Evolutionary conservation across 2,888 invertebrate species (phyloP).

Genomic region (Leucoptera coffeella): DNA sequence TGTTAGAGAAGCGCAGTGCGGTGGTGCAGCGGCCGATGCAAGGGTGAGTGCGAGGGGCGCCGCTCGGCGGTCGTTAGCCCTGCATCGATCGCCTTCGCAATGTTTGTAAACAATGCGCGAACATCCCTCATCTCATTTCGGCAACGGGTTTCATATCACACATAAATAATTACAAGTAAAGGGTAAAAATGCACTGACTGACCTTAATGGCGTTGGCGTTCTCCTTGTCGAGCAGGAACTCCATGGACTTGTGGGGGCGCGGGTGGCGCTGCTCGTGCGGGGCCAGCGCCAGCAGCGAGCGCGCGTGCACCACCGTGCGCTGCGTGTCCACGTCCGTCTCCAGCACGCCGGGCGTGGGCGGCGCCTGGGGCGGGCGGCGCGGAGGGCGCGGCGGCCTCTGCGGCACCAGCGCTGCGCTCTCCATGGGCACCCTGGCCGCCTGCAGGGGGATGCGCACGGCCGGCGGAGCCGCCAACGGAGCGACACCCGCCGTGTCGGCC

Average conservation of each 20-base stretch:
- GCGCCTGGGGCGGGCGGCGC: conserved; percentile 31
- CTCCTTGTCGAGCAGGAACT: conserved; percentile 90
- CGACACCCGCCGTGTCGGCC: conserved; percentile 33
- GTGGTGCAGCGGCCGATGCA: conserved; percentile 7
- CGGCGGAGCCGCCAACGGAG: conserved; percentile 49
- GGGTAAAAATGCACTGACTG: conserved; percentile 27
- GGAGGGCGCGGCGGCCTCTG: conserved; percentile 34
- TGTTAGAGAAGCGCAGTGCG: conserved; percentile 1
- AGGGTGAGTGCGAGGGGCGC: too few relatives aligned
- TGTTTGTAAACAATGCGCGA: conserved; percentile 38
- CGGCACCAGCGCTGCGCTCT: conserved; percentile 27
- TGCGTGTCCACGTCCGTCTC: conserved; percentile 84
- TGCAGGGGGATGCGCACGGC: conserved; percentile 70
- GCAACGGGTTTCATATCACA: too few relatives aligned
- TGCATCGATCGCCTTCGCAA: conserved; percentile 25
- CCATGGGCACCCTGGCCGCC: conserved; percentile 54
- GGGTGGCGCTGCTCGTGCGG: conserved; percentile 42
- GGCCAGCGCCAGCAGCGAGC: conserved; percentile 44
- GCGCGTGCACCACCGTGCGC: conserved; percentile 47
- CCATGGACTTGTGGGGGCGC: conserved; percentile 85
- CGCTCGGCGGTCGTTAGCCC: conserved; percentile 14
- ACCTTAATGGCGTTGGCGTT: conserved; percentile 84
- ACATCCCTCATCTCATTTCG: conserved; percentile 5
- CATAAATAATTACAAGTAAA: too few relatives aligned
- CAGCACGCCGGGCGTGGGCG: conserved; percentile 71